Evolutionary conservation across 2,113 vertebrate species (phyloP).

Genomic region (Pteruthius melanotis): DNA sequence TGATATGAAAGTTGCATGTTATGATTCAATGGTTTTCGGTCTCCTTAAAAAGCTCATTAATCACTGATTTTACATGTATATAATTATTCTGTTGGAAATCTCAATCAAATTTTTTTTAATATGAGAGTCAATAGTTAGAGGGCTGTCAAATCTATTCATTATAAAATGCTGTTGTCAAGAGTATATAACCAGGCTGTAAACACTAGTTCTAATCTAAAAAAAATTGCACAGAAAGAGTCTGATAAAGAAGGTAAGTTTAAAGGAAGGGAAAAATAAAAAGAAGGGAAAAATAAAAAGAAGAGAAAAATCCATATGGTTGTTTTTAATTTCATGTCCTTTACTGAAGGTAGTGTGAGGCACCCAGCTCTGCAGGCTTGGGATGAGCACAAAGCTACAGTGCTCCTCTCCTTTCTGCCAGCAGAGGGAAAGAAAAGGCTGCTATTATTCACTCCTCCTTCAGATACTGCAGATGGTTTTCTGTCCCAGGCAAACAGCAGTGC

Average conservation of each 20-base stretch:
- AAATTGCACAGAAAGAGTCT: neutral
- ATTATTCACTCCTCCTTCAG: neutral
- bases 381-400: neutral
- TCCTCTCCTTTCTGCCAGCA: neutral
- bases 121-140: conserved; percentile 10
- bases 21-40: neutral
- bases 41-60: conserved; percentile 24
- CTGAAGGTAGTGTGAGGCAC: neutral
- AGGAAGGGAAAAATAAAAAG: neutral
- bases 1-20: neutral
- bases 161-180: neutral
- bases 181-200: neutral
- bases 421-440: conserved; percentile 8
- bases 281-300: neutral
- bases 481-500: neutral
- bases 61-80: neutral
- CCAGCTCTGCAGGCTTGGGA: neutral
- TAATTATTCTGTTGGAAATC: conserved; percentile 42
- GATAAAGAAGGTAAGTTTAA: neutral
- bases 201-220: neutral
- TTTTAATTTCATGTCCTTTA: neutral
- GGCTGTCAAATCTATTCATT: neutral
- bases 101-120: conserved; percentile 10
- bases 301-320: neutral
- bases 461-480: neutral